Conservation (phyloP, 2,113 vertebrate species). For the Hypomesus transpacificus region DNA sequence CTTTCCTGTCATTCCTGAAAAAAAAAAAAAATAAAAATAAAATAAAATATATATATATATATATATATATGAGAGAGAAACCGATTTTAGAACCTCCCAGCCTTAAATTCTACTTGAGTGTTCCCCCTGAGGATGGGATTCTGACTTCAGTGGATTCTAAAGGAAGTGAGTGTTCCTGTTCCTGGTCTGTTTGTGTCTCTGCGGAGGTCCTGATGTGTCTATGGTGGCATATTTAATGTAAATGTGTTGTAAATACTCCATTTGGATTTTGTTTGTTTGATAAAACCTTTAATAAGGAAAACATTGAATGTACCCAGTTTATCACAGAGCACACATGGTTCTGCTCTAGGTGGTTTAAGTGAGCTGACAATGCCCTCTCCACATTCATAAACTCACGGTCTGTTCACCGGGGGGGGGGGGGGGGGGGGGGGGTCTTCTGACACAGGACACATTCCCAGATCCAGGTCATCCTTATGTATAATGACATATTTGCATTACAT, state of each 20-base stretch:
- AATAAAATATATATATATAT: too few species aligned
- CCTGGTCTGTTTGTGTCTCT: not conserved
- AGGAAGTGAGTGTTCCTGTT: not conserved
- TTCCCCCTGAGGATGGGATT: not conserved
- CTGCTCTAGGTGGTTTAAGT: too few species aligned
- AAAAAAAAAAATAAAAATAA: too few species aligned
- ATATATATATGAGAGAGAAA: not conserved
- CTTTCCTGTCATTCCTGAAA: too few species aligned
- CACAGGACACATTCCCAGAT: too few species aligned
- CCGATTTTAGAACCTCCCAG: not conserved
- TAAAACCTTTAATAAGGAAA: slow-evolving; percentile 31
- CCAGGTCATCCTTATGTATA: too few species aligned
- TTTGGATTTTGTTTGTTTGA: slow-evolving; percentile 34
- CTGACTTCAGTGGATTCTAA: not conserved
- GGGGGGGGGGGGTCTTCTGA: too few species aligned
- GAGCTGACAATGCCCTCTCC: too few species aligned
- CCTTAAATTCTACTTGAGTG: not conserved
- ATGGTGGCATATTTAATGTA: slow-evolving; percentile 71
- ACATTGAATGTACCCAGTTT: slow-evolving; percentile 61
- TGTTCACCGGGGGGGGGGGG: not conserved
- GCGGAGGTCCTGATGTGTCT: slow-evolving; percentile 1
- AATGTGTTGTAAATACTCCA: slow-evolving; percentile 71
- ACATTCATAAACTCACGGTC: not conserved
- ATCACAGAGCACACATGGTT: slow-evolving; percentile 20
- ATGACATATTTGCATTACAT: too few species aligned